phyloP scores from a whole-genome alignment of 2,113 vertebrate genomes.

The Chaetops frenatus region DNA sequence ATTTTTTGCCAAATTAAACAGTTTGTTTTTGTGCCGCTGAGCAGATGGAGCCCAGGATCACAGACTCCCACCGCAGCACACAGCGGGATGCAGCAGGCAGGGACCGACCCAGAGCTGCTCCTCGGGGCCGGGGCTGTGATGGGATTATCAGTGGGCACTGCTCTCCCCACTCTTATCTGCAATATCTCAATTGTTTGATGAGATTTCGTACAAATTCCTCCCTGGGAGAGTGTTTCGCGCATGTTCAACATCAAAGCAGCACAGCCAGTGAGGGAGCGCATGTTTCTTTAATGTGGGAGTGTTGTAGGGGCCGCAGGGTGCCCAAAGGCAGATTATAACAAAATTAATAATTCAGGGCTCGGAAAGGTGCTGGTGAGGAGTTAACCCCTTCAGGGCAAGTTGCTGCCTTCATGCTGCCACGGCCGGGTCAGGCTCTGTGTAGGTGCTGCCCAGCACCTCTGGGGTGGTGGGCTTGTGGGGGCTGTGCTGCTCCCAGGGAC shows the following conservation, averaged over 20 bases:
- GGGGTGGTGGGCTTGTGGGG: accelerated
- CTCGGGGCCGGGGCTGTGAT: accelerated
- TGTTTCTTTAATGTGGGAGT: slow-evolving; percentile 50
- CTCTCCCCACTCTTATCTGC: neutral
- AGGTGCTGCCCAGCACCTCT: neutral
- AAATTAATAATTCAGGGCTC: slow-evolving; percentile 58
- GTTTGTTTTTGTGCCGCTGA: neutral
- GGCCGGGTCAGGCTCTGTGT: accelerated
- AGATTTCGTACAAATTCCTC: neutral
- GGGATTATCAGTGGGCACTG: neutral
- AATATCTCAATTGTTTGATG: neutral
- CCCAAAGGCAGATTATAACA: slow-evolving; percentile 46
- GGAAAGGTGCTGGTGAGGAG: neutral
- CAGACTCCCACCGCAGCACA: too few species aligned
- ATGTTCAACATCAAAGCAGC: slow-evolving; percentile 52
- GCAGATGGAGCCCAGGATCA: neutral
- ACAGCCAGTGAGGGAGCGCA: neutral
- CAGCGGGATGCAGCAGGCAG: neutral
- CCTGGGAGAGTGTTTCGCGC: slow-evolving; percentile 9
- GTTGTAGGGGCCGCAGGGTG: slow-evolving; percentile 13
- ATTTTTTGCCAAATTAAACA: neutral
- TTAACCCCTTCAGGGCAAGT: neutral
- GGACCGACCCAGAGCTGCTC: neutral
- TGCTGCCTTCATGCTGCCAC: accelerated
- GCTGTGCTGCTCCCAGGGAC: neutral